These are phyloP conservation scores for Xenopus laevis DNA, from an alignment of 2,113 vertebrate species.

Conservation along the genomic window DNA sequence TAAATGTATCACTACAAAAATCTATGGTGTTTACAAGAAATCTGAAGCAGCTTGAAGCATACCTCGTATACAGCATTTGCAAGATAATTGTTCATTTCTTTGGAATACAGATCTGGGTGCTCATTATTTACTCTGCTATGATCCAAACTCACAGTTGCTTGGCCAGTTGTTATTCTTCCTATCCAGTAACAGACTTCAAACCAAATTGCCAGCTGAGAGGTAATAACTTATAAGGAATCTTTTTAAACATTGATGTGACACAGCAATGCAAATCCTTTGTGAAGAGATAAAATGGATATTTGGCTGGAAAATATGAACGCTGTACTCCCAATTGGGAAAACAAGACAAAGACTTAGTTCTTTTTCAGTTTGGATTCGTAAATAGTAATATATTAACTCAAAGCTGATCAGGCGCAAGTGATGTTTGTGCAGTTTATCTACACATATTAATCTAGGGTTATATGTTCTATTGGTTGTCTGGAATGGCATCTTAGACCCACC, in stretches of 20 bases:
- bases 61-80: neutral
- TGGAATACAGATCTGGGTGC: neutral
- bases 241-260: constrained; percentile 12
- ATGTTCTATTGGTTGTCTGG: too few species aligned
- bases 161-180: neutral
- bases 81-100: neutral
- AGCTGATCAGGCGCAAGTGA: too few species aligned
- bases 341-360: neutral
- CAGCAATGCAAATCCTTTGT: constrained; percentile 4
- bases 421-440: too few species aligned
- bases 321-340: neutral
- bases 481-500: too few species aligned
- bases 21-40: too few species aligned
- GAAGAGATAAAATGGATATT: constrained; percentile 1
- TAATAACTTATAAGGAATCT: constrained; percentile 9
- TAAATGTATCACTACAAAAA: too few species aligned
- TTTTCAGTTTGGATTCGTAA: neutral
- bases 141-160: neutral
- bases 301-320: neutral
- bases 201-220: neutral
- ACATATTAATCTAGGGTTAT: too few species aligned
- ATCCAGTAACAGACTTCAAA: neutral
- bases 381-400: too few species aligned
- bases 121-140: neutral
- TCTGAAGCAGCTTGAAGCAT: too few species aligned